phyloP scores from a whole-genome alignment of 2,888 invertebrate species.

The Rutpela maculata region DNA sequence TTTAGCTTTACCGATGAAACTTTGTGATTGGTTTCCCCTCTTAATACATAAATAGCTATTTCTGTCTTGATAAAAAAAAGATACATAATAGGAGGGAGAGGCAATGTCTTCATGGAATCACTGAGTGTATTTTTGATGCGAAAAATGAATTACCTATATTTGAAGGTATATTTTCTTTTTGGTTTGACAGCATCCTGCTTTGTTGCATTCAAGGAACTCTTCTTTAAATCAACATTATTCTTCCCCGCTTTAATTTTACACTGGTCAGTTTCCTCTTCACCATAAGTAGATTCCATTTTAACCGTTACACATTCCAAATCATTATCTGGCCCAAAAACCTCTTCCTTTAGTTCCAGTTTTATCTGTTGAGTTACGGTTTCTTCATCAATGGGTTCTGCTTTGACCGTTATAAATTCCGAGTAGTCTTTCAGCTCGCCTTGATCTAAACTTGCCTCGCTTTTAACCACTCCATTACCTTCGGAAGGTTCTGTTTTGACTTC shows the following conservation, averaged over 20 bases:
- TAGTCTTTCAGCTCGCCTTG: not conserved
- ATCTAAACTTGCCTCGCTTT: not conserved
- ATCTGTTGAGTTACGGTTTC: not conserved
- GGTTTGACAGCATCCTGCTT: not conserved
- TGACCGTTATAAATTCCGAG: not conserved
- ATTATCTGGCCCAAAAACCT: not conserved
- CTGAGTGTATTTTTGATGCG: no score
- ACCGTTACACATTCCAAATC: not conserved
- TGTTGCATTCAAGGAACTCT: not conserved
- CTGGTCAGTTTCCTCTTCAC: no score
- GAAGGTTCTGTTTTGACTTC: not conserved
- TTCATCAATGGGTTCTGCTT: not conserved
- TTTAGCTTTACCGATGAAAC: no score
- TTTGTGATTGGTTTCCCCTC: no score
- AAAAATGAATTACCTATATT: not conserved
- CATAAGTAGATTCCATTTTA: slow-evolving; percentile 23
- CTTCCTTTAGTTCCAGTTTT: not conserved
- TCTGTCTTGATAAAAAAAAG: no score
- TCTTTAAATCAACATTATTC: not conserved
- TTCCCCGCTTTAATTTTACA: not conserved
- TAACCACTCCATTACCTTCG: not conserved
- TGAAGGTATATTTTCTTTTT: not conserved
- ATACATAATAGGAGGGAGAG: no score
- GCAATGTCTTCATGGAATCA: no score
- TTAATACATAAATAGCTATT: no score